Percentiles rank a stretch among this genome's conserved stretches.
These are phyloP conservation scores for Paradoxurus hermaphroditus DNA, from an alignment of 2,113 vertebrate species.

Conservation along the genomic window DNA sequence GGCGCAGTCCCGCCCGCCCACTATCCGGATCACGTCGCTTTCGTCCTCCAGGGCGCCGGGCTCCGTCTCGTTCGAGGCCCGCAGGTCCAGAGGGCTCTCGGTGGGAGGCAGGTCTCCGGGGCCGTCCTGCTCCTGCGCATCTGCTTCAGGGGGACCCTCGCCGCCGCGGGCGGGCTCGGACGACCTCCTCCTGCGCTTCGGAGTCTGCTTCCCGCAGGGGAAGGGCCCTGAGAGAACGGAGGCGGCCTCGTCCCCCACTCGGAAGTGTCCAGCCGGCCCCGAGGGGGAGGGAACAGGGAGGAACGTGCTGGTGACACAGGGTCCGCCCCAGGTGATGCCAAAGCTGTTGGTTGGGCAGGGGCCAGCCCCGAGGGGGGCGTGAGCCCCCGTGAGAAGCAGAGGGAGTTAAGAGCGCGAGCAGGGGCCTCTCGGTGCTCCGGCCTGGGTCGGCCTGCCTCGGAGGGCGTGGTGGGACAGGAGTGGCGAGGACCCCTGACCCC, in stretches of 20 bases:
- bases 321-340: too few relatives aligned
- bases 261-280: neutral
- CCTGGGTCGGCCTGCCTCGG: fast-evolving
- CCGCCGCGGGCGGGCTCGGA: fast-evolving
- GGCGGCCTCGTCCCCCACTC: neutral
- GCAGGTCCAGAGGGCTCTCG: neutral
- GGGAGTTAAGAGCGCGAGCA: neutral
- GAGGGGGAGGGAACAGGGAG: neutral
- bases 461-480: neutral
- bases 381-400: neutral
- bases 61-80: fast-evolving
- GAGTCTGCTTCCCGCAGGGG: conserved; percentile 76
- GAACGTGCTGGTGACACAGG: neutral
- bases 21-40: conserved; percentile 75
- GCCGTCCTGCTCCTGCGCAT: fast-evolving
- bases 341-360: neutral
- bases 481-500: neutral
- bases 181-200: conserved; percentile 59
- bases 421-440: neutral
- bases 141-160: fast-evolving
- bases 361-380: too few relatives aligned
- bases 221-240: conserved; percentile 72
- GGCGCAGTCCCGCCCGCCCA: conserved; percentile 85
- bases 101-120: neutral
- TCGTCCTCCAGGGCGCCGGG: fast-evolving